Percentiles rank a stretch among this genome's conserved stretches.
Evolutionary conservation across 2,797 vertebrate species (phyloP).

Genomic region (Mormyrops attenuatus): DNA sequence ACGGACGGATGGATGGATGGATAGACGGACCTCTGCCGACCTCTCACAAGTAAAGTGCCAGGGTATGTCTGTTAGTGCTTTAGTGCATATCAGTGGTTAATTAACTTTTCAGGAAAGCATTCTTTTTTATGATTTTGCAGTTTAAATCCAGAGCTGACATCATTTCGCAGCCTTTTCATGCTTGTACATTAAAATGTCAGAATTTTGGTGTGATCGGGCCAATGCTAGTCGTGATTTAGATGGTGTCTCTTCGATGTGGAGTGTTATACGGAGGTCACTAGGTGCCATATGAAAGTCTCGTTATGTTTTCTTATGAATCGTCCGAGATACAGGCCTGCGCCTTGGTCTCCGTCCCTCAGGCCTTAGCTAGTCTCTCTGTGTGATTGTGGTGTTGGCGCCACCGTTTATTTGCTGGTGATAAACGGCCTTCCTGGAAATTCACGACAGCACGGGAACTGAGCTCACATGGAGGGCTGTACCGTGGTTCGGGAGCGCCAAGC

Average conservation of each 20-base stretch:
- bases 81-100: neutral
- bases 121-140: neutral
- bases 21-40: neutral
- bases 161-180: neutral
- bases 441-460: neutral
- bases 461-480: neutral
- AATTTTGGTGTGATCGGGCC: neutral
- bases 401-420: neutral
- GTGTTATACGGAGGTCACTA: neutral
- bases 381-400: neutral
- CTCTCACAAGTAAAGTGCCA: neutral
- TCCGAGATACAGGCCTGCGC: neutral
- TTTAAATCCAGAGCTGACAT: neutral
- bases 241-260: neutral
- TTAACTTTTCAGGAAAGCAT: neutral
- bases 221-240: neutral
- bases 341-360: neutral
- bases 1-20: neutral
- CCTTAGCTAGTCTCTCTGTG: neutral
- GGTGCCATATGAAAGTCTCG: neutral
- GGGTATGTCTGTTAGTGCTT: neutral
- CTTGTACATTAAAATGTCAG: neutral
- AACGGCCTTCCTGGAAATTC: neutral
- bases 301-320: neutral
- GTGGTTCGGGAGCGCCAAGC: neutral